Percentiles rank a stretch among this genome's conserved stretches.
These are phyloP conservation scores for Blennius ocellaris DNA, from an alignment of 2,113 vertebrate species.

Conservation along the genomic window DNA sequence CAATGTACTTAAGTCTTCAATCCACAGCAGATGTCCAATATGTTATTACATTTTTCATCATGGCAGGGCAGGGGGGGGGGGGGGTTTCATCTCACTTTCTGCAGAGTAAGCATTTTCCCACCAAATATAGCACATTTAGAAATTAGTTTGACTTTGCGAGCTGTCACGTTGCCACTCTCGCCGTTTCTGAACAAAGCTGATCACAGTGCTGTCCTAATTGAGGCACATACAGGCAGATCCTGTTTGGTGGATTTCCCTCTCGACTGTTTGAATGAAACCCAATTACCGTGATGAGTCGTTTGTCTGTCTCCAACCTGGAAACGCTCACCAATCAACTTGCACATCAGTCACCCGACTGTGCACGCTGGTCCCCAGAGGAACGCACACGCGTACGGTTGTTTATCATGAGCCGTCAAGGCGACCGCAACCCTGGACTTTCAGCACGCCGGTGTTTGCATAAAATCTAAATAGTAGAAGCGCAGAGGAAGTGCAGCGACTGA, in stretches of 20 bases:
- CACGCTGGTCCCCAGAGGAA: conserved; percentile 37
- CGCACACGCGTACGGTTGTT: conserved; percentile 32
- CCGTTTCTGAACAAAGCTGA: conserved; percentile 11
- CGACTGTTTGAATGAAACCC: conserved; percentile 26
- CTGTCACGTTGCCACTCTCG: conserved; percentile 21
- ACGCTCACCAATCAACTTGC: conserved; percentile 33
- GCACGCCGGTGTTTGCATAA: conserved; percentile 25
- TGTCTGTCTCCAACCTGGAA: conserved; percentile 50
- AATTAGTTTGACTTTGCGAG: conserved; percentile 80
- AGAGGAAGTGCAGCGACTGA: conserved; percentile 17
- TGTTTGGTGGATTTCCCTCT: conserved; percentile 38
- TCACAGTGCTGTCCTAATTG: conserved; percentile 27
- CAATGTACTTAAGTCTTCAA: conserved; percentile 71
- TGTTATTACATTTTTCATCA: conserved; percentile 90
- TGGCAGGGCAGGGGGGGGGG: conserved; percentile 81
- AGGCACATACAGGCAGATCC: conserved; percentile 32
- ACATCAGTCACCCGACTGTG: conserved; percentile 42
- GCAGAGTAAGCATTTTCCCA: conserved; percentile 86
- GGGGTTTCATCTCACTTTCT: conserved; percentile 87
- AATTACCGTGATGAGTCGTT: conserved; percentile 52
- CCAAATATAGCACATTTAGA: conserved; percentile 83
- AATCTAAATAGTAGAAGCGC: conserved; percentile 36
- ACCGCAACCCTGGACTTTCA: conserved; percentile 31
- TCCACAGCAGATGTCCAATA: conserved; percentile 90
- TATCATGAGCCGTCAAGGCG: conserved; percentile 36